Conservation (phyloP, 2,888 invertebrate genomes). For the Apotomis turbidana region DNA sequence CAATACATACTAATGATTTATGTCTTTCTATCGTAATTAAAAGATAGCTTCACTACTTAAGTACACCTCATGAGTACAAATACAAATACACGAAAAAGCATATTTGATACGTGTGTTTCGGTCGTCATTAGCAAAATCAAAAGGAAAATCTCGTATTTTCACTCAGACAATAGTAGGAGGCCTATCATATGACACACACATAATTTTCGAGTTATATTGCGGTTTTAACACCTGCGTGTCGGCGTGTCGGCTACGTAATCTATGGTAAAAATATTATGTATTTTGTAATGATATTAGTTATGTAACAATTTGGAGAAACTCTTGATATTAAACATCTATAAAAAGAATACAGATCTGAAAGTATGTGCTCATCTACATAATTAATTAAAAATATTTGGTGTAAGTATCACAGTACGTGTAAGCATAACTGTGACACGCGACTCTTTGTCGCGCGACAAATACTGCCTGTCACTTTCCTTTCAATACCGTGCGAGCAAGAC, state of each 20-base stretch:
- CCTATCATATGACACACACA: background rate
- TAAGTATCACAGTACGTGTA: too few relatives aligned
- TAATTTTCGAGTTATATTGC: slow-evolving; percentile 18
- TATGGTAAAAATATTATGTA: background rate
- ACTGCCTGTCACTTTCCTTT: too few relatives aligned
- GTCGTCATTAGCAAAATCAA: background rate
- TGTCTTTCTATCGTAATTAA: too few relatives aligned
- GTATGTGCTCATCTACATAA: too few relatives aligned
- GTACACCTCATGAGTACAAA: too few relatives aligned
- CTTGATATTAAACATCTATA: background rate
- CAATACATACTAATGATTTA: too few relatives aligned
- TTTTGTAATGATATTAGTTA: slow-evolving; percentile 16
- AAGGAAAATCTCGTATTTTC: background rate
- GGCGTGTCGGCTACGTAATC: background rate
- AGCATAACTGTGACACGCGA: too few relatives aligned
- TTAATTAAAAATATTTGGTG: too few relatives aligned
- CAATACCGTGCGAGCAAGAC: too few relatives aligned
- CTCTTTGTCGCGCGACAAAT: too few relatives aligned
- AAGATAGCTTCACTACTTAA: too few relatives aligned
- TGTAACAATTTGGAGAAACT: slow-evolving; percentile 4
- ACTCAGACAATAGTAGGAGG: background rate
- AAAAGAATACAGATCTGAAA: too few relatives aligned
- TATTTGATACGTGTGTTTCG: background rate
- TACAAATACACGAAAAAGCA: background rate
- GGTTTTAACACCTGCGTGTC: slow-evolving; percentile 30